Conservation (phyloP, 1,140 invertebrate species). For the Armadillidium nasatum region DNA sequence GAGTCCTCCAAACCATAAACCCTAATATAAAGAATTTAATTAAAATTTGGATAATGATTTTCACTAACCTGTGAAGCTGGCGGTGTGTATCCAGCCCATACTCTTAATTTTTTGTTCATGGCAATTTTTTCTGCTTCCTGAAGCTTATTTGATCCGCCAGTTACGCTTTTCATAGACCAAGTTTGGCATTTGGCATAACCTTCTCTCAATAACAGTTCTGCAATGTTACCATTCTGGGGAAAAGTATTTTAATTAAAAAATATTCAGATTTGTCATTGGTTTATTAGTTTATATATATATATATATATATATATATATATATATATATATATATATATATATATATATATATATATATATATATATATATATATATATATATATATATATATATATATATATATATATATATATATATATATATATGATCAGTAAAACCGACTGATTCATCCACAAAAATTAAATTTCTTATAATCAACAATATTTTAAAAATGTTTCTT, state of each 20-base stretch:
- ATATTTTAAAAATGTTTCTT: constrained; percentile 34
- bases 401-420: constrained; percentile 22
- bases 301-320: constrained; percentile 19
- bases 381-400: background rate
- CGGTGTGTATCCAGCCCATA: constrained; percentile 77
- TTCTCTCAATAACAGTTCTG: constrained; percentile 80
- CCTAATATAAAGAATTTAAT: background rate
- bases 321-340: constrained; percentile 20
- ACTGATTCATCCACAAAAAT: too few relatives aligned
- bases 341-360: constrained; percentile 18
- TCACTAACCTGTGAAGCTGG: constrained; percentile 39
- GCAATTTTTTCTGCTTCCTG: constrained; percentile 77
- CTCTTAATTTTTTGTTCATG: constrained; percentile 75
- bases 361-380: constrained; percentile 6
- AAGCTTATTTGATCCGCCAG: constrained; percentile 72
- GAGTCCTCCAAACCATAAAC: background rate
- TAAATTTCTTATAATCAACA: too few relatives aligned
- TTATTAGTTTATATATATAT: background rate
- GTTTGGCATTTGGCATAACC: constrained; percentile 96
- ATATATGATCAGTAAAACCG: too few relatives aligned
- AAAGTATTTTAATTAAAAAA: constrained; percentile 31
- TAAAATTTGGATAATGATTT: constrained; percentile 7
- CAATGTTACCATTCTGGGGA: constrained; percentile 81
- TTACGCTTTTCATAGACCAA: constrained; percentile 88
- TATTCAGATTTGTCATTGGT: constrained; percentile 22